Conservation (phyloP, 2,113 vertebrate species). For the Anhinga anhinga region DNA sequence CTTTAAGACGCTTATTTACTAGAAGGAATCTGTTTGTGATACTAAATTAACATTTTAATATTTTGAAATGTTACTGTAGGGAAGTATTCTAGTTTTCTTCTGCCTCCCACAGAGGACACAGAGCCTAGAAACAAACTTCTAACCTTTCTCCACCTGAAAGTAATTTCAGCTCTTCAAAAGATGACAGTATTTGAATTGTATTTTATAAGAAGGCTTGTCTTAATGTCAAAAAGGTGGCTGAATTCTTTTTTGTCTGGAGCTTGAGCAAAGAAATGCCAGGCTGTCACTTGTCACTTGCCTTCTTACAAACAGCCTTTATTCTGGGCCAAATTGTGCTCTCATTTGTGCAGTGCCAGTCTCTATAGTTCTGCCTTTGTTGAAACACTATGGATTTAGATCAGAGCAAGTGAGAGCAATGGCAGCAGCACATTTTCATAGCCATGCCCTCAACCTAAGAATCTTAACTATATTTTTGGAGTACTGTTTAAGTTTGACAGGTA, state of each 20-base stretch:
- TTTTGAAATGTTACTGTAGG: background rate
- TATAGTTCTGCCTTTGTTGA: background rate
- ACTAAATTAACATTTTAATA: background rate
- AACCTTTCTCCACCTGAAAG: constrained; percentile 45
- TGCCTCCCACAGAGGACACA: background rate
- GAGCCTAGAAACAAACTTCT: constrained; percentile 29
- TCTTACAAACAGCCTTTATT: background rate
- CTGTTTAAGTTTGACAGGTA: background rate
- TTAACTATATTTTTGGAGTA: background rate
- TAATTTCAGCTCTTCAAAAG: constrained; percentile 65
- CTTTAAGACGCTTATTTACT: background rate
- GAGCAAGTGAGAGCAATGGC: background rate
- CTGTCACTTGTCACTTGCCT: background rate
- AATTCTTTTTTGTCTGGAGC: constrained; percentile 24
- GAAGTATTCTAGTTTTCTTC: background rate
- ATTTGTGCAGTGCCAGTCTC: background rate
- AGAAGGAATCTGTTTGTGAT: background rate
- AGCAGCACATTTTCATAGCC: too few relatives aligned
- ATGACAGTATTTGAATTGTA: constrained; percentile 68
- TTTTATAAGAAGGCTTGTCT: constrained; percentile 45
- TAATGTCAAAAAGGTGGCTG: constrained; percentile 49
- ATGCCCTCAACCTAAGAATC: background rate
- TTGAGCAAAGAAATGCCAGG: constrained; percentile 21
- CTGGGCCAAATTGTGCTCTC: background rate
- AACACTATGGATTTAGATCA: background rate